Base-by-base conservation (phyloP, 2,797 vertebrate genomes). In the Takifugu rubripes region DNA sequence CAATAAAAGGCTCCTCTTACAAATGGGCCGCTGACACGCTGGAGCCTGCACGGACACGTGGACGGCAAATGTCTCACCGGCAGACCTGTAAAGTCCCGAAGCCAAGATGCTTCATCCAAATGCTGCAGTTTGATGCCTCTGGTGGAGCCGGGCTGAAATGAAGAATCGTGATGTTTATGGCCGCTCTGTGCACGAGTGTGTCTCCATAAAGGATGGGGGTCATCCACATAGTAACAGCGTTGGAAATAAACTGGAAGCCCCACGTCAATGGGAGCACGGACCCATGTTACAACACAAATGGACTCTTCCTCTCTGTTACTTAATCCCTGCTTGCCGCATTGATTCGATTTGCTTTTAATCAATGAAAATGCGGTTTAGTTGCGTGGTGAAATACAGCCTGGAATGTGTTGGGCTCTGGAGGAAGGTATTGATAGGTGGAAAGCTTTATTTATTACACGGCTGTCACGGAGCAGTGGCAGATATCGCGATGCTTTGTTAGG, bases 1-100 rank as follows among this genome's bases (percentile, higher is more conserved):
- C 88, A 91, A 89, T 90, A 87, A 85, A 84, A 74, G 62, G 5
- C 70, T 72, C 64, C 52, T 67, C 65, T 68, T 54, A 64, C 87
- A 87, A 84, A 89, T 84, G 81, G 81, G 60, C 56, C 63, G 31
- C 55, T 59, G 77, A 74, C 61, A 52, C 40, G 84, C 50, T 72
- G 69, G 50, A 80, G 80, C 76, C 75, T 74, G 80, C 52, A 57
- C 45, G 74, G 51, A 59, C 61, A 53, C 54, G 44, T 16, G 3
- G 11, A 31, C 7, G 44, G 40, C 56, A 66, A 55, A 62, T 48
- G 59, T 47, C 55, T 40, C 6, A 54, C 26, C 15, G 26, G 51
- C 25, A 15, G 17, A 51, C 10, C 2, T 14, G 11, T 4, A 12
- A 40, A 40, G 16, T 33, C 36, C 40, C 33, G 66, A 57, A 63